Percentiles rank a stretch among this genome's conserved stretches.
Evolutionary conservation across 2,888 invertebrate species (phyloP).

Genomic region (Pemphredon lugubris): DNA sequence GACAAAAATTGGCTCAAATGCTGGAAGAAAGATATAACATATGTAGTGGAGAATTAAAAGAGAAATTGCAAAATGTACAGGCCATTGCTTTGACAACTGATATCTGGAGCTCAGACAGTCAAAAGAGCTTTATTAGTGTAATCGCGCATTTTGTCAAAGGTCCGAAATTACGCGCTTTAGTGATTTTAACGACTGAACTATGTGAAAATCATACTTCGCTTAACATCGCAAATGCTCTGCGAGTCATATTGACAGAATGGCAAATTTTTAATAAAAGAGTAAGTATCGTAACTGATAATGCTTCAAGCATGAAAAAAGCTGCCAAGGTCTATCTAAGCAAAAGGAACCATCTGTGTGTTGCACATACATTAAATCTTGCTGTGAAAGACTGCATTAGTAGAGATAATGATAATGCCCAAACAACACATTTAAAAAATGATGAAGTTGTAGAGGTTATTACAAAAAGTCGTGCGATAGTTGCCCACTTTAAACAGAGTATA

Average conservation of each 20-base stretch:
- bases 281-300: constrained; percentile 13
- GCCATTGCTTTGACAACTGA: constrained; percentile 5
- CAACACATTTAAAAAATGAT: background rate
- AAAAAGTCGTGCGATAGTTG: constrained; percentile 4
- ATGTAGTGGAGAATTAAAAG: constrained; percentile 9
- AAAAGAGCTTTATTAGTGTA: constrained; percentile 4
- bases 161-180: no score
- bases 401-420: constrained; percentile 1
- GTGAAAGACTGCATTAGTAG: constrained; percentile 1
- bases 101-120: constrained; percentile 5
- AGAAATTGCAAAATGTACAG: constrained; percentile 9
- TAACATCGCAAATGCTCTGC: no score
- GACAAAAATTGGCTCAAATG: constrained; percentile 7
- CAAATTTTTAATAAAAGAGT: constrained; percentile 1
- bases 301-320: background rate
- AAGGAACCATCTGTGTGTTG: constrained; percentile 2
- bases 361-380: constrained; percentile 10
- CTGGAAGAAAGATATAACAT: constrained; percentile 3
- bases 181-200: no score
- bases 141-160: no score
- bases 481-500: no score
- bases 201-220: no score
- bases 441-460: background rate
- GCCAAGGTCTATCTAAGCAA: no score
- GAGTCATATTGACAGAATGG: constrained; percentile 4